Evolutionary conservation across 2,888 invertebrate species (phyloP), one percentile per base, ranked within the genome.

Genomic region (Chorisops tibialis): DNA sequence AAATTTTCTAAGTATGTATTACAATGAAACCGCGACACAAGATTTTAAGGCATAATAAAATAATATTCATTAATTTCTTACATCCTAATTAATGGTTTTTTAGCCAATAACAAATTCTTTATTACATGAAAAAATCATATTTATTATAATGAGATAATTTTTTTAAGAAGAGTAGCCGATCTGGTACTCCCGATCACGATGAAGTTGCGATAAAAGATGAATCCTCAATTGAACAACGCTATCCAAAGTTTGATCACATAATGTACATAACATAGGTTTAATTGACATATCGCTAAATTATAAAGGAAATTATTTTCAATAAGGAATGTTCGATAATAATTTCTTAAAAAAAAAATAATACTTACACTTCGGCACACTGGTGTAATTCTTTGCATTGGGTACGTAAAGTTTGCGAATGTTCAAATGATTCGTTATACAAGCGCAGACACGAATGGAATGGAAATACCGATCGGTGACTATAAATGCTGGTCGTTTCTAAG

Each of bases 361-460:
- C 79, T 77, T 72, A 83, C 83, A 79, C 76, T 61, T 72, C 72
- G 9, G 80, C 77, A 52, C 80, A 72, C 12, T 67, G 62, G 51
- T 79, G 75, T 39, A 86, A 68, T 63, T 81, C 76, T 1, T 73
- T 68, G 45, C 83, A 70, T 68, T 85, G 81, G 2, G 71, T 68
- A 0, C 71, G 67, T 59, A 83, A 67, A 2, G 74, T 70, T 47
- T 72, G 63, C 50, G 79, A 73, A 18, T 68, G 66, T 37, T 71
- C 68, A 12, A 74, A 74, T 16, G 75, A 70, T 18, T 74, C 70
- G 41, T 74, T 70, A 37, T 75, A 73, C 4, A 86, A 71, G 47
- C 79, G 75, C 11, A 83, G 74, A 2, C 81, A 81, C 66, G 74
- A 74, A 69, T 85, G 82, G 68, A 85, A 72, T 0, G 80, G 79